Evolutionary conservation across 2,888 invertebrate species (phyloP), one percentile per base, ranked within the genome.

Genomic region (Epistrophe eligans): DNA sequence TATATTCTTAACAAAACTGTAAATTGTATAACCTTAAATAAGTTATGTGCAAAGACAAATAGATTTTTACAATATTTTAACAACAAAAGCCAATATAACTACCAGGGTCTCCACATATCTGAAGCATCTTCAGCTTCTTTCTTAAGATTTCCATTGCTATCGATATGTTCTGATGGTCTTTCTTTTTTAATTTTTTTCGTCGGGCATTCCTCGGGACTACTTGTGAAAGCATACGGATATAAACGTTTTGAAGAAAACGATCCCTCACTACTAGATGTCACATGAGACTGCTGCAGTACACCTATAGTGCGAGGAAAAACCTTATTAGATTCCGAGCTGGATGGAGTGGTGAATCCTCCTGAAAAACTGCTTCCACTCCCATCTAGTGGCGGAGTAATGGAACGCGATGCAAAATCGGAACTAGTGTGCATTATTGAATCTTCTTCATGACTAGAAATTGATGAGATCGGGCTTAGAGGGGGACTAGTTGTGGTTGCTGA

Each of bases 391-490:
- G 94, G 94, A 0, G 94, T 94, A 0, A 94, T 94, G 89, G 94
- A 94, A 89, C 94, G 94, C 0, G 94, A 94, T 15, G 81, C 81
- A 67, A 90, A 90, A 64, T 93, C 93, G 0, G 94, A 90, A 77
- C 91, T 94, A 5, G 95, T 94, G 19, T 90, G 90, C 88, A 90
- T 91, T 2, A 93, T 91, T 35, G 95, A 95, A 88, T 95, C 96
- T 15, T 94, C 94, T 50, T 93, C 93, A 89, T 95, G 95, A 70
- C 95, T 95, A 8, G 95, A 95, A 58, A 95, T 95, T 57, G 96
- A 96, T 0, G 96, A 95, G 19, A 95, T 92, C 0, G 96, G 96
- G 89, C 96, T 96, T 15, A 96, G 90, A 0, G 96, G 95, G 0
- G 96, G 96, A 90, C 96, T 96, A 80, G 94, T 90, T 35, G 90